phyloP scores from a whole-genome alignment of 2,797 vertebrate species.

The Platyrinchus mystaceus region DNA sequence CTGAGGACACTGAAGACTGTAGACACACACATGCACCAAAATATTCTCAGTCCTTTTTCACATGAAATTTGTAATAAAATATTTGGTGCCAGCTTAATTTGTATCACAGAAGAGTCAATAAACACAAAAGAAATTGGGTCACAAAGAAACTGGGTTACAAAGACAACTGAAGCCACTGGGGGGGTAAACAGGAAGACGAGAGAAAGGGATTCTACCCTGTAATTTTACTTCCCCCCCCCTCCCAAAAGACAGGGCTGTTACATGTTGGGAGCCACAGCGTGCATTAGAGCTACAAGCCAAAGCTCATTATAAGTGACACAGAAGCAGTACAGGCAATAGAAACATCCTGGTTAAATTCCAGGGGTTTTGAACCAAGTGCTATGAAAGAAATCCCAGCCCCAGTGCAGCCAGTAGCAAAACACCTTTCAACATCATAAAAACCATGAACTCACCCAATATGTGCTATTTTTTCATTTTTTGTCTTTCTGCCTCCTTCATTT shows the following conservation, averaged over 20 bases:
- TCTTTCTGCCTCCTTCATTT: slow-evolving; percentile 20
- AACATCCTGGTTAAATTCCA: not conserved
- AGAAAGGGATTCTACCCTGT: not conserved
- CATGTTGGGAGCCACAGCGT: not conserved
- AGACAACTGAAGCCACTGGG: not conserved
- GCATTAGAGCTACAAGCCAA: not conserved
- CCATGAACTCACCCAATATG: not conserved
- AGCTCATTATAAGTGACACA: not conserved
- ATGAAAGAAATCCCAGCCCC: not conserved
- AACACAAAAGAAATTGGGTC: not conserved
- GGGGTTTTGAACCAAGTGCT: not conserved
- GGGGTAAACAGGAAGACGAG: not conserved
- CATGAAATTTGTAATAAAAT: not conserved
- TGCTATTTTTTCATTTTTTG: not conserved
- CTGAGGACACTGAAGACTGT: not conserved
- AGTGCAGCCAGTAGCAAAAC: not conserved
- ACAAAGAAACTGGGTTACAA: not conserved
- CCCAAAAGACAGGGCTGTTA: not conserved
- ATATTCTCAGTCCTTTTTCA: not conserved
- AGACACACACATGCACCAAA: not conserved
- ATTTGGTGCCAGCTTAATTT: not conserved
- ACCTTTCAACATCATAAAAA: not conserved
- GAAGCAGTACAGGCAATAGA: not conserved
- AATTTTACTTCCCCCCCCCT: not conserved
- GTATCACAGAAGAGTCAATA: not conserved